Base-by-base conservation (phyloP, 30 jellyfish, hydroid and myxozoan species). In the Aurelia coerulea region DNA sequence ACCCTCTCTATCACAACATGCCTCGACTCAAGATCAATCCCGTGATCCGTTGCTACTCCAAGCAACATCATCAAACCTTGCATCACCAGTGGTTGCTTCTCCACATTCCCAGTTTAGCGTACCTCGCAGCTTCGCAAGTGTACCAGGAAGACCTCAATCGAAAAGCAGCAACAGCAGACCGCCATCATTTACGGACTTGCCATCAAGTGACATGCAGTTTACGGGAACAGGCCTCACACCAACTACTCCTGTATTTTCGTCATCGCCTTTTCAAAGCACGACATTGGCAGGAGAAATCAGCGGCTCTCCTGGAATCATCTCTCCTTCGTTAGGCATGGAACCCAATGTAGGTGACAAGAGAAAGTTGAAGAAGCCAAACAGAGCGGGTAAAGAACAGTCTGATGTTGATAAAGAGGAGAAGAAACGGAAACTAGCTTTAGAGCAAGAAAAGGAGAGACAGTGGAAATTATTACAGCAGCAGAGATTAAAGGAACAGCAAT, bases 371-470 rank as follows among this genome's bases (percentile, higher is more conserved):
- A 84, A 74, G 77, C 65, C 65, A 31, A 35, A 23, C 13, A 88
- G 65, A 37, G 15, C 73, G 8, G 59, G 83, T 60, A 88, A 79
- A 39, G 96, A 87, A 23, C 87, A 88, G 59, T 34, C 78, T 7
- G 93, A 92, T 31, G 8, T 59, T 6, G 97, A 77, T 53, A 83
- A 84, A 65, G 89, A 76, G 63, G 74, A 76, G 81, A 93, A 93
- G 68, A 81, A 79, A 63, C 46, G 84, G 58, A 73, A 88, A 56
- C 84, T 78, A 8, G 96, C 91, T 2, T 32, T 83, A 74, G 98
- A 85, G 76, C 98, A 93, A 73, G 97, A 93, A 68, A 81, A 88
- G 66, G 97, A 94, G 50, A 88, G 94, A 18, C 94, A 87, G 87
- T 94, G 96, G 95, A 89, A 84, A 62, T 58, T 83, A 23, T 62